Evolutionary conservation across 2,797 vertebrate species (phyloP).

Genomic region (Cyclura pinguis): DNA sequence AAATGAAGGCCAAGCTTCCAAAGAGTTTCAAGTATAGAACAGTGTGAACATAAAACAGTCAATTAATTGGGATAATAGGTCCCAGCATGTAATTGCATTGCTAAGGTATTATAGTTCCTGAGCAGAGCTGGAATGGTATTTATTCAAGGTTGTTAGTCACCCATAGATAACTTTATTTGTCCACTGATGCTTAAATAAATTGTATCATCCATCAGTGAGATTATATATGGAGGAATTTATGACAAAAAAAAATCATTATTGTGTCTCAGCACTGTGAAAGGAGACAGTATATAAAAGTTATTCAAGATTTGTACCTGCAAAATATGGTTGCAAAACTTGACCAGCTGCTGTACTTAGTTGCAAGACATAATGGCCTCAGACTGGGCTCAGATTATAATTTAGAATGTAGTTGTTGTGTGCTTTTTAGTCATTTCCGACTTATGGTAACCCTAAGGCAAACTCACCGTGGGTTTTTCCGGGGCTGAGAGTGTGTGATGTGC

Average conservation of each 20-base stretch:
- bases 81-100: conserved; percentile 88
- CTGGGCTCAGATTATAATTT: neutral
- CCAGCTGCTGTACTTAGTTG: conserved; percentile 2
- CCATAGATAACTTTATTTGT: conserved; percentile 88
- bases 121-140: conserved; percentile 80
- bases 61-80: conserved; percentile 90
- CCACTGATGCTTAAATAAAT: conserved; percentile 83
- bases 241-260: conserved; percentile 81
- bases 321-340: conserved; percentile 38
- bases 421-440: too few species aligned
- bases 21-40: conserved; percentile 82
- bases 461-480: too few species aligned
- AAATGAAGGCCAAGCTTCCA: conserved; percentile 78
- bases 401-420: too few species aligned
- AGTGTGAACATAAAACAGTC: conserved; percentile 87
- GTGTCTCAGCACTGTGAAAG: conserved; percentile 80
- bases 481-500: too few species aligned
- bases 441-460: too few species aligned
- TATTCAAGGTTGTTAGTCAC: conserved; percentile 88
- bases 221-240: conserved; percentile 82
- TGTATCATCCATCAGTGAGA: conserved; percentile 78
- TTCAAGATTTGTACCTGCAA: conserved; percentile 75
- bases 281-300: conserved; percentile 82
- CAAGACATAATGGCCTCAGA: neutral
- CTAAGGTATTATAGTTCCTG: conserved; percentile 83